Percentiles rank a stretch among this genome's conserved stretches.
Conservation (phyloP, 2,113 vertebrate species). For the Rhizomys pruinosus region DNA sequence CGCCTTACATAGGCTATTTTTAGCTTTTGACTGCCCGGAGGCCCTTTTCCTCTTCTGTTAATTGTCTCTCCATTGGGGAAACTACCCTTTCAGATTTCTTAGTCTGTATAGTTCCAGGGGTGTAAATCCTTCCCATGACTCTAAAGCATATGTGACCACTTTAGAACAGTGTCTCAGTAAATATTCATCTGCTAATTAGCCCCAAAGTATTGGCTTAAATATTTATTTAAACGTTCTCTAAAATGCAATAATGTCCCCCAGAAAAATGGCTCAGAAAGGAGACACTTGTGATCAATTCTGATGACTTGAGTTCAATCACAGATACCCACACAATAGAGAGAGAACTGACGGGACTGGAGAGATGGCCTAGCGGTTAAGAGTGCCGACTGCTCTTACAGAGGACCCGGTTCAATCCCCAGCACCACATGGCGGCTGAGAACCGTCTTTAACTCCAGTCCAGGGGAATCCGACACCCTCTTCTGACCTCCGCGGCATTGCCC, state of each 20-base stretch:
- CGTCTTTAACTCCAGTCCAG: no score
- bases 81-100: not conserved
- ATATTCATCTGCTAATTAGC: not conserved
- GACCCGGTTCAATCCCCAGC: no score
- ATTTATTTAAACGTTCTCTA: not conserved
- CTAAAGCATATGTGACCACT: not conserved
- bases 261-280: not conserved
- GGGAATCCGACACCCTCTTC: no score
- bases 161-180: not conserved
- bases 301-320: not conserved
- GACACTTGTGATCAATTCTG: not conserved
- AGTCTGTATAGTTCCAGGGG: not conserved
- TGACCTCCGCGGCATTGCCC: no score
- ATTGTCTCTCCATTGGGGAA: constrained; percentile 36
- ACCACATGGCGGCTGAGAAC: no score
- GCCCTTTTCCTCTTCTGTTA: not conserved
- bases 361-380: no score
- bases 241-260: not conserved
- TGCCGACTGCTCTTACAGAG: no score
- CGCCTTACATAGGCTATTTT: constrained; percentile 33
- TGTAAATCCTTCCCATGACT: not conserved
- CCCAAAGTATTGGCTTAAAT: not conserved
- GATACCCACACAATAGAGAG: not conserved
- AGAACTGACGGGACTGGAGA: no score
- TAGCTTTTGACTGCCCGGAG: not conserved